Evolutionary conservation across 2,113 vertebrate species (phyloP).

Genomic region (Halcyon senegalensis): DNA sequence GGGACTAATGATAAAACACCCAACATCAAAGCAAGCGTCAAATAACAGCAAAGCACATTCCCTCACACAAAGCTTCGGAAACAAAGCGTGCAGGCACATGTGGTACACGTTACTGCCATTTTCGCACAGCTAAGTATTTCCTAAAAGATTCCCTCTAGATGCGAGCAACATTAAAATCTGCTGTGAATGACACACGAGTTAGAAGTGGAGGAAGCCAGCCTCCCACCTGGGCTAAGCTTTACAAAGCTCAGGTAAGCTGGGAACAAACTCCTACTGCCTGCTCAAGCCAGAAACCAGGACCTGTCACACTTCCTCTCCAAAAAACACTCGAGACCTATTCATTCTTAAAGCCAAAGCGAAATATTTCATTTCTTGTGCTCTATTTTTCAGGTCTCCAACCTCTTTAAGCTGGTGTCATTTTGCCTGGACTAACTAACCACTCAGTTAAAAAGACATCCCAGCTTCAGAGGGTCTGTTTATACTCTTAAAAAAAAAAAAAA

Average conservation of each 20-base stretch:
- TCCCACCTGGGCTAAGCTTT: not conserved
- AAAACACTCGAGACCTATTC: not conserved
- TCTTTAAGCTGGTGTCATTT: not conserved
- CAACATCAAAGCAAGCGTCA: slow-evolving; percentile 35
- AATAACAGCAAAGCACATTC: slow-evolving; percentile 54
- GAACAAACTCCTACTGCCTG: not conserved
- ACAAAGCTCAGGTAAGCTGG: not conserved
- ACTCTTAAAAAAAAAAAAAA: not conserved
- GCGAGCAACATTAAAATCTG: slow-evolving; percentile 23
- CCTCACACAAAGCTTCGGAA: slow-evolving; percentile 40
- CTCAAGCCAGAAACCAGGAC: not conserved
- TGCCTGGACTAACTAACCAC: not conserved
- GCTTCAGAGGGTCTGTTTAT: not conserved
- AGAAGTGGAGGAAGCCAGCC: not conserved
- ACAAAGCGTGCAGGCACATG: slow-evolving; percentile 54
- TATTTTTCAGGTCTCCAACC: not conserved
- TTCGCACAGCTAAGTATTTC: slow-evolving; percentile 50
- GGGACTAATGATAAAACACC: slow-evolving; percentile 52
- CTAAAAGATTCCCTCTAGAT: slow-evolving; percentile 32
- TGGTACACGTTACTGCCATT: slow-evolving; percentile 49
- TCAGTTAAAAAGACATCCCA: not conserved
- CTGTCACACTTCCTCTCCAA: not conserved
- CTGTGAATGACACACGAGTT: not conserved
- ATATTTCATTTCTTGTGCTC: not conserved
- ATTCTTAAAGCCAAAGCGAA: not conserved